phyloP scores from a whole-genome alignment of 2,888 invertebrate species.

The Polymixis flavicincta region DNA sequence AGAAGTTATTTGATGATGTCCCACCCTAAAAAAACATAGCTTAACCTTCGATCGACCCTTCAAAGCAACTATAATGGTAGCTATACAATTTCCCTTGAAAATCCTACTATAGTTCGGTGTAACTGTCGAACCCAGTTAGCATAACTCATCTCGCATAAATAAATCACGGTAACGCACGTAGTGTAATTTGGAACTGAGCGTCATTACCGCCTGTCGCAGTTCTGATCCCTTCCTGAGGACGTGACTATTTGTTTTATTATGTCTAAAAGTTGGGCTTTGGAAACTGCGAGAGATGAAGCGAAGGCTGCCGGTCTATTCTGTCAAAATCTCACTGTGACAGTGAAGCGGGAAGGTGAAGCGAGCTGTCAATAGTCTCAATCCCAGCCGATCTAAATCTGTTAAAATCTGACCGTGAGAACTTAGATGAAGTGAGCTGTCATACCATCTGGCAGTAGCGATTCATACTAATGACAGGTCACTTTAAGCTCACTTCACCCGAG shows the following conservation, averaged over 20 bases:
- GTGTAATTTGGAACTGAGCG: constrained; percentile 50
- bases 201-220: constrained; percentile 55
- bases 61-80: not conserved
- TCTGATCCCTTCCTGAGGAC: constrained; percentile 58
- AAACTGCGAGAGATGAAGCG: not conserved
- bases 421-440: no score
- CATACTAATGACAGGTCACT: no score
- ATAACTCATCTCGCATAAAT: constrained; percentile 49
- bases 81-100: not conserved
- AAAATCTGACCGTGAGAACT: no score
- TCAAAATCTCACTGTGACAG: no score
- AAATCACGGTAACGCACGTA: constrained; percentile 57
- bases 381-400: no score
- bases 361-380: no score
- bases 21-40: no score
- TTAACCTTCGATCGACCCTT: not conserved
- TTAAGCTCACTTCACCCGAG: no score
- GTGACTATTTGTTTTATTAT: constrained; percentile 66
- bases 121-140: constrained; percentile 46
- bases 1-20: no score
- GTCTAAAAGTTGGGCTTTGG: constrained; percentile 37
- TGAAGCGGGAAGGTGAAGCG: no score
- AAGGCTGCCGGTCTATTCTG: no score
- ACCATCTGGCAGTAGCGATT: no score
- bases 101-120: not conserved